Base-by-base conservation (phyloP, 2,113 vertebrate genomes). In the Salvelinus namaycush region DNA sequence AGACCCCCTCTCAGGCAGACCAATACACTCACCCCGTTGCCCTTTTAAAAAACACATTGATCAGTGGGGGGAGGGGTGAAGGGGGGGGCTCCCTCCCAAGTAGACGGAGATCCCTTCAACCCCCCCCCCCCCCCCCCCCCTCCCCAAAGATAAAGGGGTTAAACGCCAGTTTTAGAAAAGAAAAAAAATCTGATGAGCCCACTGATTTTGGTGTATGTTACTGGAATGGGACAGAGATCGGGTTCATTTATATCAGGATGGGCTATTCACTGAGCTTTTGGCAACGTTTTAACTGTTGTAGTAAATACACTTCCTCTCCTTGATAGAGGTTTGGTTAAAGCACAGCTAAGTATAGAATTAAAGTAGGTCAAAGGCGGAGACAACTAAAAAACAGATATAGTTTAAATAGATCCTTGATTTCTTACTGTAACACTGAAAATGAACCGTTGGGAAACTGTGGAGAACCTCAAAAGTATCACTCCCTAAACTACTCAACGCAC, bases 41-140 rank as follows among this genome's bases (percentile, higher is more conserved):
- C 31, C 9, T 16, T 12, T 20, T 89, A 90, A 90, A 91, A 13
- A 3, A 88, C 83, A 91, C 87, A 90, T 93, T 90, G 80, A 90
- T 92, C 90, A 90, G 89, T 73, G 68, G 84, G 76, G 76, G 79
- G 59, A 54, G 74, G 77, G 77, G 20, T 60, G 20, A 20, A 72
- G 62, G 79, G 75, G 0, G 48, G 64, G 4, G 83, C 79, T 73
- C 84, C 83, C 85, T 83, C 81, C 81, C 76, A 86, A 82, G 87
- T 85, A 87, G 84, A 83, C 71, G 60, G 72, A 81, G 72, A 86
- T 76, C 82, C 87, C 86, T 89, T 89, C 81, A 89, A 86, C 82
- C 59, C 62, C 69, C 78, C 65, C 72, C 16, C 60, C 34, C 3
- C 82, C 59, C 62, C 69, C 78, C 65, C 72, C 16, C 60, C 34